A percentile compares a stretch with the other conserved stretches of the same genome.
Conservation (phyloP, 2,797 vertebrate genomes). For the Lepus townsendii region DNA sequence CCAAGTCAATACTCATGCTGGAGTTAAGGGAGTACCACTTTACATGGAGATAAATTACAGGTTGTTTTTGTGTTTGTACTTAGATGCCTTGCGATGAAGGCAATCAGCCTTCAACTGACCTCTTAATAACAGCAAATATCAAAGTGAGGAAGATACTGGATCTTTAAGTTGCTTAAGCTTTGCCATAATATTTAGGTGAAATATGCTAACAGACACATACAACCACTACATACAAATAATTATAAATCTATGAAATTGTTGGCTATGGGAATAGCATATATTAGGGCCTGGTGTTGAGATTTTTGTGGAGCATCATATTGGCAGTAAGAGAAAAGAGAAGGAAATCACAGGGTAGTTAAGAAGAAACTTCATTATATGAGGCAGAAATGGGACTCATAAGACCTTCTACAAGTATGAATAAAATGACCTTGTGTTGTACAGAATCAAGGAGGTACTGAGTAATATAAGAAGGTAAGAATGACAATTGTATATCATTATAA, state of each 20-base stretch:
- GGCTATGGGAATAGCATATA: not conserved
- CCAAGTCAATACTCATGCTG: not conserved
- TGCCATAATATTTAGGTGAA: not conserved
- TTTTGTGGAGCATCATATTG: not conserved
- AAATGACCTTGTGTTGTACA: not conserved
- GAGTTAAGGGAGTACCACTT: not conserved
- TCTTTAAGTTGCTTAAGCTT: not conserved
- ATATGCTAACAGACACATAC: not conserved
- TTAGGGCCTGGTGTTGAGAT: too few relatives aligned
- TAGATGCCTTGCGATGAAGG: not conserved
- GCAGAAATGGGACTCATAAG: not conserved
- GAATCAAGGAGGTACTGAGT: not conserved
- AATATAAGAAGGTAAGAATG: not conserved
- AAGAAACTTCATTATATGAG: not conserved
- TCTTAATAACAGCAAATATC: not conserved
- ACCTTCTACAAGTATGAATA: slow-evolving; percentile 10
- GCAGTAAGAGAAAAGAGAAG: not conserved
- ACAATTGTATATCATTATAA: not conserved
- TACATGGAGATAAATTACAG: not conserved
- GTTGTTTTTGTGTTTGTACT: not conserved
- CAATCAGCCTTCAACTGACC: not conserved
- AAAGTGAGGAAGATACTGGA: not conserved
- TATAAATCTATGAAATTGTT: not conserved
- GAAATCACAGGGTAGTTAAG: not conserved
- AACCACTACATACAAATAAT: not conserved